Evolutionary conservation across 1,140 invertebrate genomes (phyloP).

Genomic region (Pogonus chalceus): DNA sequence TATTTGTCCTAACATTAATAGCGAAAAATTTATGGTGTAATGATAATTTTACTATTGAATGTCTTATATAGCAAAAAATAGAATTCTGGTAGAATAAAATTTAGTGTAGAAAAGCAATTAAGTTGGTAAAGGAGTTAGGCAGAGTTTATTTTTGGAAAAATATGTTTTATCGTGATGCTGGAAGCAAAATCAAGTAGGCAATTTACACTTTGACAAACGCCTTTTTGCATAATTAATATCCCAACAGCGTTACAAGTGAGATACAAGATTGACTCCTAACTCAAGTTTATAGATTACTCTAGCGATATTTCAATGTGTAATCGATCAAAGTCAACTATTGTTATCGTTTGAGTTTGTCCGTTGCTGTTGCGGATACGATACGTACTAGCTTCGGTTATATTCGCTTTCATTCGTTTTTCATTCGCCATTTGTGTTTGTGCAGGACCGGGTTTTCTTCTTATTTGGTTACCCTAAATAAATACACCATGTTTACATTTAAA

Average conservation of each 20-base stretch:
- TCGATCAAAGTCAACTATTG: constrained; percentile 3
- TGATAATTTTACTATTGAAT: no score
- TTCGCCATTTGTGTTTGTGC: not conserved
- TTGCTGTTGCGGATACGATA: not conserved
- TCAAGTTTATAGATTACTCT: constrained; percentile 5
- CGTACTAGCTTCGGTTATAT: not conserved
- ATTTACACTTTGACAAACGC: not conserved
- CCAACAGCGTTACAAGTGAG: not conserved
- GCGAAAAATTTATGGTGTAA: no score
- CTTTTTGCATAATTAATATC: not conserved
- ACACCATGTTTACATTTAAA: no score
- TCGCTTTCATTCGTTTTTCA: not conserved
- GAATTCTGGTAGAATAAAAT: no score
- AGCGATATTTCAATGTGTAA: constrained; percentile 2
- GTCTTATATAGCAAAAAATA: no score
- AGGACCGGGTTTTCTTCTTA: not conserved
- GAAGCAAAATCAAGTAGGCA: not conserved
- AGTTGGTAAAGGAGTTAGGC: no score
- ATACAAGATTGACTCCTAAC: constrained; percentile 6
- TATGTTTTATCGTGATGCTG: not conserved
- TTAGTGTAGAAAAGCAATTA: no score
- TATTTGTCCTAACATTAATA: no score
- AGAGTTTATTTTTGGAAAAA: no score
- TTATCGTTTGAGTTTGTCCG: constrained; percentile 2
- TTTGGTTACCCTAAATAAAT: no score